phyloP scores from a whole-genome alignment of 1,140 invertebrate species.

The Hesperophylax magnus region DNA sequence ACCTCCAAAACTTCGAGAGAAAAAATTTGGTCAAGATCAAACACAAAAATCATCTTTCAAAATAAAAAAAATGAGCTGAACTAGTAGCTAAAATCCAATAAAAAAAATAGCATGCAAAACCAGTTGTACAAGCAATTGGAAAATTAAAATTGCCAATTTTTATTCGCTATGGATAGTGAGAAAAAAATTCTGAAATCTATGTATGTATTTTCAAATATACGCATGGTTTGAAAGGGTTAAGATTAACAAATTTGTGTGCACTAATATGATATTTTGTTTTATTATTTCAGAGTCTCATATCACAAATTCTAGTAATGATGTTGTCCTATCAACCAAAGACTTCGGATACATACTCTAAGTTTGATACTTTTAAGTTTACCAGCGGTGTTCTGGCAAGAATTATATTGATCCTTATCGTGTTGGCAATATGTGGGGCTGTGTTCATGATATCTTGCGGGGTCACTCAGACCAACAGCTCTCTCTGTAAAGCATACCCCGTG shows the following conservation, averaged over 20 bases:
- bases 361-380: background rate
- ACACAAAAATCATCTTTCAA: too few relatives aligned
- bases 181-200: too few relatives aligned
- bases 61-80: too few relatives aligned
- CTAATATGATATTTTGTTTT: conserved; percentile 1
- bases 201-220: too few relatives aligned
- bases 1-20: too few relatives aligned
- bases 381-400: background rate
- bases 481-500: conserved; percentile 62
- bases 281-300: conserved; percentile 46
- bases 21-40: too few relatives aligned
- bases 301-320: conserved; percentile 42
- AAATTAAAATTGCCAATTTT: too few relatives aligned
- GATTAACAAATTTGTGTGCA: background rate
- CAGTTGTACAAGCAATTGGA: too few relatives aligned
- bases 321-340: conserved; percentile 31
- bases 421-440: conserved; percentile 57
- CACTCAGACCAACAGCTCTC: conserved; percentile 64
- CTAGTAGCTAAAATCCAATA: too few relatives aligned
- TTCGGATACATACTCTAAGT: background rate
- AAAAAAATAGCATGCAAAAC: too few relatives aligned
- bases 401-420: conserved; percentile 33
- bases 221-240: too few relatives aligned
- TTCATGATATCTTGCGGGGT: conserved; percentile 64
- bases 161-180: too few relatives aligned